A percentile compares a stretch with the other conserved stretches of the same genome.
Conservation (phyloP, 2,888 invertebrate species). For the Catocala nupta region DNA sequence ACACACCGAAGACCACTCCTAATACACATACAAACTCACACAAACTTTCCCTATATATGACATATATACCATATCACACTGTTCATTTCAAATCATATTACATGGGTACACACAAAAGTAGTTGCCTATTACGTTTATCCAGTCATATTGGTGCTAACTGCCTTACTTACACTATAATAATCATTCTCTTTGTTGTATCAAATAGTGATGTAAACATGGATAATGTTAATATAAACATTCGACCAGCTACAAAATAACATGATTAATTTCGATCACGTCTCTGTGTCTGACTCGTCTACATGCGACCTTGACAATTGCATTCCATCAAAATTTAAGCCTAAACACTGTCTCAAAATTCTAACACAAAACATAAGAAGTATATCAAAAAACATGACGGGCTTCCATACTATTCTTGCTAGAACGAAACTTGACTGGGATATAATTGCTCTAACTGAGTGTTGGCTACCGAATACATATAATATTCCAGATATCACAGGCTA, state of each 20-base stretch:
- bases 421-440: constrained; percentile 6
- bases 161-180: no score
- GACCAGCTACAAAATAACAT: constrained; percentile 10
- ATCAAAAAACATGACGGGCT: constrained; percentile 13
- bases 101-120: no score
- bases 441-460: constrained; percentile 19
- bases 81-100: no score
- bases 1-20: no score
- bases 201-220: no score
- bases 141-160: no score
- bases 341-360: constrained; percentile 6
- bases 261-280: constrained; percentile 6
- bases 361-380: constrained; percentile 21
- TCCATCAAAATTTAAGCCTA: constrained; percentile 2
- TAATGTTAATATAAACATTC: constrained; percentile 1
- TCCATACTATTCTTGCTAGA: constrained; percentile 3
- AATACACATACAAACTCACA: no score
- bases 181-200: no score
- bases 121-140: no score
- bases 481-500: constrained; percentile 7
- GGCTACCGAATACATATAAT: constrained; percentile 10
- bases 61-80: no score
- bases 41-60: no score
- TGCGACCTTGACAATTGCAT: constrained; percentile 17
- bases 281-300: constrained; percentile 16